Evolutionary conservation across 2,113 vertebrate species (phyloP).

Genomic region (Chloropsis cyanopogon): DNA sequence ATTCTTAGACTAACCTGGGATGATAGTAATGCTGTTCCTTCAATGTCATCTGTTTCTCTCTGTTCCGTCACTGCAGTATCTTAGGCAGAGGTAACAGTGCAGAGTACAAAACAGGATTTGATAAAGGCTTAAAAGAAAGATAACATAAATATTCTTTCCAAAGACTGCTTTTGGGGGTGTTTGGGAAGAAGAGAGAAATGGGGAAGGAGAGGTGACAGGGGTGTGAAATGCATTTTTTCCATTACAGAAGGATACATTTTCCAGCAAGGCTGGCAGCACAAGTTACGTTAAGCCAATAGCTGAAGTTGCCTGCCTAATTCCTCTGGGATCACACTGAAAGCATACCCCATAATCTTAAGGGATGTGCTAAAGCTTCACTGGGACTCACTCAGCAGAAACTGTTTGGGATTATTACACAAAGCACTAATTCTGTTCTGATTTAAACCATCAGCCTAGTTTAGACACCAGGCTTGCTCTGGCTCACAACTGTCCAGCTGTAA

Average conservation of each 20-base stretch:
- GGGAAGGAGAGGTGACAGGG: not conserved
- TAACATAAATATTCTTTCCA: constrained; percentile 6
- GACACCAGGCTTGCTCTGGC: not conserved
- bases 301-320: constrained; percentile 60
- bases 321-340: constrained; percentile 55
- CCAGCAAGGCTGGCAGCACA: constrained; percentile 33
- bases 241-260: constrained; percentile 31
- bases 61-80: not conserved
- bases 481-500: not conserved
- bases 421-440: constrained; percentile 50
- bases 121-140: constrained; percentile 9
- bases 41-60: not conserved
- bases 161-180: not conserved
- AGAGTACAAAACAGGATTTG: constrained; percentile 13
- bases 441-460: constrained; percentile 34
- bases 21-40: not conserved
- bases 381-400: constrained; percentile 69
- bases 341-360: constrained; percentile 56
- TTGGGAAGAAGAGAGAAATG: not conserved
- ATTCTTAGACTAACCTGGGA: not conserved
- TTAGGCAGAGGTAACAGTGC: not conserved
- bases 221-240: constrained; percentile 28
- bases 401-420: constrained; percentile 55
- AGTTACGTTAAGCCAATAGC: constrained; percentile 53
- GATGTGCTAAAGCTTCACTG: constrained; percentile 65